Percentiles rank a stretch among this genome's conserved stretches.
Conservation (phyloP, 2,113 vertebrate genomes). For the Apeltes quadracus region DNA sequence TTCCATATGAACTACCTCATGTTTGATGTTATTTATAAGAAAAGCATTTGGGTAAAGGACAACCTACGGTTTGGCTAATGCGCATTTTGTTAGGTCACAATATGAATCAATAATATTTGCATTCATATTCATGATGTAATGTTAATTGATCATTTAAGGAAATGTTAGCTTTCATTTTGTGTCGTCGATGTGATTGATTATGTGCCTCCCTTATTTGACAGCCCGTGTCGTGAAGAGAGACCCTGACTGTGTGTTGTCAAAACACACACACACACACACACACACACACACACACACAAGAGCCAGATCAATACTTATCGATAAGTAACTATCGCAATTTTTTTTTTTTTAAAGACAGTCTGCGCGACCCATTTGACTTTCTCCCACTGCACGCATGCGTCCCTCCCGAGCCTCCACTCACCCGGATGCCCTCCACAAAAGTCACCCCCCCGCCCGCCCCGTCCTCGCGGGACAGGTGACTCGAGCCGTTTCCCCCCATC, state of each 20-base stretch:
- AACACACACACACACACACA: slow-evolving; percentile 17
- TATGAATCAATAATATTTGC: neutral
- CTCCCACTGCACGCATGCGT: neutral
- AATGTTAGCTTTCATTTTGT: neutral
- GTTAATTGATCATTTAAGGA: neutral
- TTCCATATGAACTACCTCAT: neutral
- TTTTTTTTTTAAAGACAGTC: neutral
- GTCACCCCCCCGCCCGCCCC: slow-evolving; percentile 53
- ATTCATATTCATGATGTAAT: neutral
- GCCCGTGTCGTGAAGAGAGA: neutral
- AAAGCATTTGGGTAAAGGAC: neutral
- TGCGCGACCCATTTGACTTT: neutral
- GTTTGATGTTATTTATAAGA: neutral
- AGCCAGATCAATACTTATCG: neutral
- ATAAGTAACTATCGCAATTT: neutral
- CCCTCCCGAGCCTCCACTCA: slow-evolving; percentile 57
- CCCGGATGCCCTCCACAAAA: slow-evolving; percentile 80
- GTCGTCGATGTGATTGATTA: neutral
- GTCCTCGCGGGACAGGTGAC: slow-evolving; percentile 62
- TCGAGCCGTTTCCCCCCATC: slow-evolving; percentile 77
- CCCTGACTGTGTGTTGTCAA: neutral
- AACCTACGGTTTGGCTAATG: neutral
- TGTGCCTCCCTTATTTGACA: neutral
- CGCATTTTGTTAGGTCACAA: neutral
- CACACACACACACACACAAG: too few relatives aligned